Base-by-base conservation (phyloP, 2,888 invertebrate genomes). In the Tetrapedia diversipes region DNA sequence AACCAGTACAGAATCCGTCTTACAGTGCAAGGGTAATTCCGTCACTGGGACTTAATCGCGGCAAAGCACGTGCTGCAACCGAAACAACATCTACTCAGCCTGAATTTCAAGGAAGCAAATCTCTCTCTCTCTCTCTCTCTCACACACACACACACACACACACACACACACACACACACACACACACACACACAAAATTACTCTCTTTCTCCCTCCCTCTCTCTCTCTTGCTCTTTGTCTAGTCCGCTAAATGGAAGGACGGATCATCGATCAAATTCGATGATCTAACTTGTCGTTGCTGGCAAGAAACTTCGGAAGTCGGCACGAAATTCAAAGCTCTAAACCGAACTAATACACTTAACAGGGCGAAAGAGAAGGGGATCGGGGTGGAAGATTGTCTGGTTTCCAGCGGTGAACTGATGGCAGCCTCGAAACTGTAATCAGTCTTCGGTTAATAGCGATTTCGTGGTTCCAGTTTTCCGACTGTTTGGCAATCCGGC, bases 181-280 rank as follows among this genome's bases (percentile, higher is more conserved):
- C n/a, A n/a, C n/a, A n/a, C n/a, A n/a, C n/a, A n/a, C n/a, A n/a
- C n/a, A n/a, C n/a, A n/a, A n/a, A n/a, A n/a, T n/a, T n/a, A n/a
- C n/a, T n/a, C n/a, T n/a, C n/a, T n/a, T n/a, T n/a, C n/a, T n/a
- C 14, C 11, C 24, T 49, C 49, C 11, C 45, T 11, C 22, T 22
- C 22, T 14, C 7, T 27, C 27, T 19, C 10, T 19, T 14, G 10
- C 60, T 8, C 45, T 14, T 32, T 16, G 14, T 24, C 51, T 22
- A 4, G 1, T 11, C 14, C 34, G 16, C n/a, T 19, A 32, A 22
- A 14, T 22, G n/a, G 3, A 16, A 34, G 24, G 63, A 22, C 19
- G 16, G 32, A 19, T 39, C 72, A 78, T 78, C 79, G 71, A 78
- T 79, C 69, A 78, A 78, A 78, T 72, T 71, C 72, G 53, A 57